Evolutionary conservation across 2,113 vertebrate genomes (phyloP).

Genomic region (Eubucco bourcierii): DNA sequence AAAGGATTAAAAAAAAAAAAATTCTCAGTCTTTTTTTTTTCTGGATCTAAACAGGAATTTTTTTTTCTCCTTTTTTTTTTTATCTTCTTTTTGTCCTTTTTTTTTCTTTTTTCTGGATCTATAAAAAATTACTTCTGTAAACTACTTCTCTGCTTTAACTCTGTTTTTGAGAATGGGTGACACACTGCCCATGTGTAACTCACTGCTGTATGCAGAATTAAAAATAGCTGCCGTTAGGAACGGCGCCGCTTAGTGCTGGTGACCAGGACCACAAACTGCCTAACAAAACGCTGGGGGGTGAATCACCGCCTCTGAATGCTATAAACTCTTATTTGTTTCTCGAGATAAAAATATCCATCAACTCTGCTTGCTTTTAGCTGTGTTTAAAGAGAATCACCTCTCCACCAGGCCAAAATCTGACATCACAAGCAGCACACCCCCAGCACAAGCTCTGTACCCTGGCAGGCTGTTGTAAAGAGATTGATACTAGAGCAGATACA

Average conservation of each 20-base stretch:
- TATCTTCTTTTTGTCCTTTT: not conserved
- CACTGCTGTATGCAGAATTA: slow-evolving; percentile 36
- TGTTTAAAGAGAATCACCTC: slow-evolving; percentile 40
- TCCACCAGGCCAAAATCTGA: slow-evolving; percentile 26
- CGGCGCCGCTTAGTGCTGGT: not conserved
- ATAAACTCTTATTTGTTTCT: slow-evolving; percentile 24
- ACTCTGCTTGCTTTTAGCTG: slow-evolving; percentile 26
- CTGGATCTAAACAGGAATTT: too few species aligned
- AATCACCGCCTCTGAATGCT: slow-evolving; percentile 34
- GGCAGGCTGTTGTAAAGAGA: not conserved
- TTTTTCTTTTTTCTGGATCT: too few species aligned
- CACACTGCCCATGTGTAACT: slow-evolving; percentile 27
- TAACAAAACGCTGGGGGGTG: slow-evolving; percentile 39
- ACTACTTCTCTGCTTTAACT: slow-evolving; percentile 3
- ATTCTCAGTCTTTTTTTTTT: too few species aligned
- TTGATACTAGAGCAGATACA: not conserved
- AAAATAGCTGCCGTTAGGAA: slow-evolving; percentile 58
- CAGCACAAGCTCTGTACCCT: not conserved
- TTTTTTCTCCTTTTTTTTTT: too few species aligned
- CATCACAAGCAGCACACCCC: not conserved
- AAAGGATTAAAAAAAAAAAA: too few species aligned
- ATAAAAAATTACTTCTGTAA: slow-evolving; percentile 17
- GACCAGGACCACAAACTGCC: slow-evolving; percentile 30
- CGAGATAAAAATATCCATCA: slow-evolving; percentile 50
- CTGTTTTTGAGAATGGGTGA: slow-evolving; percentile 26